phyloP scores from a whole-genome alignment of 1,140 invertebrate species.

The Halesus radiatus region DNA sequence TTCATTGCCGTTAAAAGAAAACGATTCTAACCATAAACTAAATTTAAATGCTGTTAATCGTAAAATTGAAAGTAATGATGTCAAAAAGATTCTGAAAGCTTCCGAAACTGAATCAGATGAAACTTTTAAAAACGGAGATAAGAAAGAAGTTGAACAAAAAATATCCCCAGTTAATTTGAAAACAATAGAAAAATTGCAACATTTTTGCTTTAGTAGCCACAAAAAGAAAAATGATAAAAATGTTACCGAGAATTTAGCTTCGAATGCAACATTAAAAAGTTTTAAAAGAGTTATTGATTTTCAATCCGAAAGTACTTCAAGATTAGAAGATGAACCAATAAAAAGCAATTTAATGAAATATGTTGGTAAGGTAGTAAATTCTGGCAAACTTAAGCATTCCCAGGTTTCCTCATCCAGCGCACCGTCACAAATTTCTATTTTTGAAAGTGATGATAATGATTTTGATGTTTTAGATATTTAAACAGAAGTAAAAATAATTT shows the following conservation, averaged over 20 bases:
- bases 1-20: slow-evolving; percentile 14
- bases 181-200: slow-evolving; percentile 62
- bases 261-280: neutral
- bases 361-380: neutral
- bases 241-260: neutral
- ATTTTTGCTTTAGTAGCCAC: slow-evolving; percentile 60
- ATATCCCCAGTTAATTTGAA: slow-evolving; percentile 49
- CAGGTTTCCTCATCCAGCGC: neutral
- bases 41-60: neutral
- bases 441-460: slow-evolving; percentile 69
- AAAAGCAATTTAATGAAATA: neutral
- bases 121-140: neutral
- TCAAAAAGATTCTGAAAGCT: neutral
- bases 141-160: slow-evolving; percentile 38
- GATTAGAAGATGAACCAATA: neutral
- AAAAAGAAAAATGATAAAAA: neutral
- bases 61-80: slow-evolving; percentile 2
- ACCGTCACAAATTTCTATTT: slow-evolving; percentile 64
- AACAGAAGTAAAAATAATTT: neutral
- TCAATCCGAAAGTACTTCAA: neutral
- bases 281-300: neutral
- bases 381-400: neutral
- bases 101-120: neutral
- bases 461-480: slow-evolving; percentile 66
- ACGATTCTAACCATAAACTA: slow-evolving; percentile 3